A percentile compares a stretch with the other conserved stretches of the same genome.
These are phyloP conservation scores for Coregonus ussuriensis DNA, from an alignment of 2,797 vertebrate species.

Conservation along the genomic window DNA sequence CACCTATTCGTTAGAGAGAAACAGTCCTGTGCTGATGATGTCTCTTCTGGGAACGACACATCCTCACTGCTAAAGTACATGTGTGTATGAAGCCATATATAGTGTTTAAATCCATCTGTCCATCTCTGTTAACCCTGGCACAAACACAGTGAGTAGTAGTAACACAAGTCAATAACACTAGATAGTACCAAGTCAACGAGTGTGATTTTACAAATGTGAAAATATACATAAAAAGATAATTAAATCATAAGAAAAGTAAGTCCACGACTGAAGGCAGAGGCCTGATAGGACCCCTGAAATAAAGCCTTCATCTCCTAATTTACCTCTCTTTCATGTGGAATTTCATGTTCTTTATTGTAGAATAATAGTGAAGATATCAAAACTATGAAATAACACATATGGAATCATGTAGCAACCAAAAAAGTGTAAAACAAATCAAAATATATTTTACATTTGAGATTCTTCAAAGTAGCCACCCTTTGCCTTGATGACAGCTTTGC, in stretches of 20 bases:
- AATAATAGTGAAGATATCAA: too few relatives aligned
- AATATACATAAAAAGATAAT: conserved; percentile 23
- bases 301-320: conserved; percentile 43
- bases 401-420: too few relatives aligned
- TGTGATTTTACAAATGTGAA: conserved; percentile 36
- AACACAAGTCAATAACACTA: not conserved
- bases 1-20: too few relatives aligned
- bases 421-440: too few relatives aligned
- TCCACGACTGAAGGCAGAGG: conserved; percentile 54
- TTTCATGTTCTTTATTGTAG: too few relatives aligned
- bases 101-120: conserved; percentile 9
- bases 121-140: conserved; percentile 41
- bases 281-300: conserved; percentile 59
- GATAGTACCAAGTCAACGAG: conserved; percentile 26
- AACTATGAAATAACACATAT: too few relatives aligned
- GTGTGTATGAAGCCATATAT: not conserved
- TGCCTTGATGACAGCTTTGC: too few relatives aligned
- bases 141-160: conserved; percentile 44
- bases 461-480: too few relatives aligned
- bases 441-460: too few relatives aligned
- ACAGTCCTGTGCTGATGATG: not conserved
- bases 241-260: conserved; percentile 34
- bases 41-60: not conserved
- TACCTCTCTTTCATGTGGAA: conserved; percentile 10
- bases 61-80: not conserved